phyloP scores from a whole-genome alignment of 2,113 vertebrate genomes.

The Thinocorus orbignyianus region DNA sequence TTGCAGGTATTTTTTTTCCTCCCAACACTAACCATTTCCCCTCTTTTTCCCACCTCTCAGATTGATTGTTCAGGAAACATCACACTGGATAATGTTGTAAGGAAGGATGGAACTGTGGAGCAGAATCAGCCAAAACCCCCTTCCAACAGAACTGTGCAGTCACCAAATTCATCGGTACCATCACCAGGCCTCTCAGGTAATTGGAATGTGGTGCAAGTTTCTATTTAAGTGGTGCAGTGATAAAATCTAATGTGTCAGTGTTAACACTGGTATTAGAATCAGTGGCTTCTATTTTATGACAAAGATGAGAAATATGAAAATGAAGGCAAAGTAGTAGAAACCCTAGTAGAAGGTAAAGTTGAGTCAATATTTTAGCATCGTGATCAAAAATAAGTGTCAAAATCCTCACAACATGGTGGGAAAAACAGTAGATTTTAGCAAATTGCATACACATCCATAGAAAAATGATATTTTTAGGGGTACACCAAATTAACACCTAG shows the following conservation, averaged over 20 bases:
- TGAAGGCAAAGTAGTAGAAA: not conserved
- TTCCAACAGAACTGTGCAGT: slow-evolving; percentile 78
- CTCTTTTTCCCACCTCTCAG: slow-evolving; percentile 41
- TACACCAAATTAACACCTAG: not conserved
- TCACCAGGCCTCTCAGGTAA: slow-evolving; percentile 80
- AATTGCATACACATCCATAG: not conserved
- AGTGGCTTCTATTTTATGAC: not conserved
- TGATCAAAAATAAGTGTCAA: not conserved
- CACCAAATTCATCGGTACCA: slow-evolving; percentile 81
- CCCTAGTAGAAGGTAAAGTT: not conserved
- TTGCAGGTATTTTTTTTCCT: not conserved
- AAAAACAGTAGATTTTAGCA: not conserved
- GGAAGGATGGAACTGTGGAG: slow-evolving; percentile 67
- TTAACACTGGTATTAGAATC: not conserved
- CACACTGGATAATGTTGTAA: slow-evolving; percentile 72
- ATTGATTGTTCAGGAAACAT: slow-evolving; percentile 81
- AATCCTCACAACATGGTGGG: not conserved
- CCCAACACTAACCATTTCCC: not conserved
- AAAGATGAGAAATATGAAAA: not conserved
- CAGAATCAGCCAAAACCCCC: slow-evolving; percentile 71
- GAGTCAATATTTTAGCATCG: not conserved
- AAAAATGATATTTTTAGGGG: not conserved
- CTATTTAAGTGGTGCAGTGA: not conserved
- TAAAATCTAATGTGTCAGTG: not conserved
- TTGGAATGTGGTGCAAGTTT: not conserved